Evolutionary conservation across 1,140 invertebrate species (phyloP).

Genomic region (Diachasmimorpha longicaudata): DNA sequence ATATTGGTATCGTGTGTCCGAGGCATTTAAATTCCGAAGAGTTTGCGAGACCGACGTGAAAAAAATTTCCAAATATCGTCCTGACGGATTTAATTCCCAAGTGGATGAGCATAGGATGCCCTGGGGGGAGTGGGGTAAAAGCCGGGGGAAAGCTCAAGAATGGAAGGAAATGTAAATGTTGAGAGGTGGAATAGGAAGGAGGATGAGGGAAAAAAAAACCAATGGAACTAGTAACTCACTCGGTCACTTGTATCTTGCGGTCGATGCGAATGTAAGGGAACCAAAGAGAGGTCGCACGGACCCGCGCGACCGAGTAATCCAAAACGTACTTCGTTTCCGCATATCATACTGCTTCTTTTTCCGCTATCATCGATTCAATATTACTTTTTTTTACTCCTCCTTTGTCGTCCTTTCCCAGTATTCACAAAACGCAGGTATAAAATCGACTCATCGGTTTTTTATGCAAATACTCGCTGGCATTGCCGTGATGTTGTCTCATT

Average conservation of each 20-base stretch:
- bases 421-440: neutral
- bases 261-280: slow-evolving; percentile 17
- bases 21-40: neutral
- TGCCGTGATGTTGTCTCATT: neutral
- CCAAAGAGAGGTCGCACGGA: slow-evolving; percentile 20
- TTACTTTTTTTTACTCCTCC: neutral
- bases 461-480: neutral
- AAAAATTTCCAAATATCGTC: neutral
- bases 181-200: neutral
- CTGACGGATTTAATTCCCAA: neutral
- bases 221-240: slow-evolving; percentile 22
- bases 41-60: neutral
- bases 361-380: neutral
- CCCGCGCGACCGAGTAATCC: slow-evolving; percentile 17
- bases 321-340: slow-evolving; percentile 10
- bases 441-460: neutral
- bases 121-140: neutral
- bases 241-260: slow-evolving; percentile 26
- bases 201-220: neutral
- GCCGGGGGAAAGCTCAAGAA: neutral
- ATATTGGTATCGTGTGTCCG: neutral
- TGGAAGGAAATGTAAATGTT: too few species aligned
- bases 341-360: slow-evolving; percentile 17
- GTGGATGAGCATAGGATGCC: too few species aligned
- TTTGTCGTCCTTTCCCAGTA: neutral